Evolutionary conservation across 2,888 invertebrate species (phyloP).

Genomic region (Drosophila percnosoma): DNA sequence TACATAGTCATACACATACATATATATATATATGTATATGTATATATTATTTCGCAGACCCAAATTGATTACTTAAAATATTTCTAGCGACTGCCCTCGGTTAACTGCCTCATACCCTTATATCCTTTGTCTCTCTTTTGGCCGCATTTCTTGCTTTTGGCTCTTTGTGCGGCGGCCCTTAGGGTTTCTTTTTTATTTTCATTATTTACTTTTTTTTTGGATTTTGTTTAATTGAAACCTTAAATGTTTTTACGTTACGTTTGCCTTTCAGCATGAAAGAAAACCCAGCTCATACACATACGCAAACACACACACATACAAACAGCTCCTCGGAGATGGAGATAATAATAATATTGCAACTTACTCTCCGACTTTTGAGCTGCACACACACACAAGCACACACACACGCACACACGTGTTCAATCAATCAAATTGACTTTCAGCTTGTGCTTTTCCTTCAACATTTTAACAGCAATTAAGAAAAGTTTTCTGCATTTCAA

Average conservation of each 20-base stretch:
- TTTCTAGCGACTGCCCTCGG: slow-evolving; percentile 41
- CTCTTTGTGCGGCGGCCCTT: slow-evolving; percentile 38
- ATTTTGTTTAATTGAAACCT: slow-evolving; percentile 77
- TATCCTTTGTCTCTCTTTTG: slow-evolving; percentile 7
- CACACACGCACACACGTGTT: slow-evolving; percentile 16
- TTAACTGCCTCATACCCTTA: slow-evolving; percentile 1
- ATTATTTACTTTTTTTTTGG: slow-evolving; percentile 36
- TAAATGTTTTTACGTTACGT: slow-evolving; percentile 72
- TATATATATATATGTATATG: slow-evolving; percentile 1
- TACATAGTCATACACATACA: slow-evolving; percentile 14
- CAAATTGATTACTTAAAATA: slow-evolving; percentile 73
- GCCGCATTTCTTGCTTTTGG: slow-evolving; percentile 13
- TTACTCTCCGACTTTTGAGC: slow-evolving; percentile 16
- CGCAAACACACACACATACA: slow-evolving; percentile 1
- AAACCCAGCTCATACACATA: slow-evolving; percentile 21
- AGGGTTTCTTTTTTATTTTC: slow-evolving; percentile 36
- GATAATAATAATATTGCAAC: slow-evolving; percentile 35
- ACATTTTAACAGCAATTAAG: slow-evolving; percentile 16
- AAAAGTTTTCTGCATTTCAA: not conserved
- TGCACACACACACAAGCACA: not conserved
- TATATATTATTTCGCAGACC: slow-evolving; percentile 39
- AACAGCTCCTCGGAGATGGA: slow-evolving; percentile 1
- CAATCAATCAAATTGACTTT: slow-evolving; percentile 69
- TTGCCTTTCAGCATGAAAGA: slow-evolving; percentile 49
- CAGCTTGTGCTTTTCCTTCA: slow-evolving; percentile 36